Conservation (phyloP, 2,888 invertebrate species). For the Neuroscelio doddi region DNA sequence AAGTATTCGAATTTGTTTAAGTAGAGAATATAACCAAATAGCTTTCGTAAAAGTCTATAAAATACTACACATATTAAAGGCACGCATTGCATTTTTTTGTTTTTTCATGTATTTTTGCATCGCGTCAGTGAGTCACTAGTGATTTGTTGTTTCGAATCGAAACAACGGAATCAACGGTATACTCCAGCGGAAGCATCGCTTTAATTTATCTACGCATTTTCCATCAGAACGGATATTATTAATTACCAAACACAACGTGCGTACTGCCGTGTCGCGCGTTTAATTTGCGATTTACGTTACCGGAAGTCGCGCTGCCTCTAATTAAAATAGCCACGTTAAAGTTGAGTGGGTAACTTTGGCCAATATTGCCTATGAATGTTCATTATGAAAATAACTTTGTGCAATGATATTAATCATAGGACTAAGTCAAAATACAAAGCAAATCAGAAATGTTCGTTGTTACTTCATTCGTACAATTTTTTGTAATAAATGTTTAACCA, state of each 20-base stretch:
- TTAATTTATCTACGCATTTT: slow-evolving; percentile 46
- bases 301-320: slow-evolving; percentile 50
- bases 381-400: slow-evolving; percentile 38
- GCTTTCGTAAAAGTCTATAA: too few relatives aligned
- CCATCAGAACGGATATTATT: slow-evolving; percentile 43
- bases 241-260: slow-evolving; percentile 40
- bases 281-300: slow-evolving; percentile 53
- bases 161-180: slow-evolving; percentile 33
- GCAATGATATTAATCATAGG: slow-evolving; percentile 23
- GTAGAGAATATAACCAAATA: too few relatives aligned
- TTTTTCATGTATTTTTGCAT: slow-evolving; percentile 5
- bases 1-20: too few relatives aligned
- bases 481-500: too few relatives aligned
- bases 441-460: too few relatives aligned
- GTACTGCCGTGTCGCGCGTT: slow-evolving; percentile 39
- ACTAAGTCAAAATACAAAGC: slow-evolving; percentile 3
- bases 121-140: slow-evolving; percentile 14
- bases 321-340: slow-evolving; percentile 49
- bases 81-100: neutral
- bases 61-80: too few relatives aligned
- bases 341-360: slow-evolving; percentile 32
- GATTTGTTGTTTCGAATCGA: slow-evolving; percentile 36
- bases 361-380: slow-evolving; percentile 14
- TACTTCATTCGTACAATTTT: too few relatives aligned
- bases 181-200: slow-evolving; percentile 33